Evolutionary conservation across 2,113 vertebrate species (phyloP).

Genomic region (Oryzias javanicus): DNA sequence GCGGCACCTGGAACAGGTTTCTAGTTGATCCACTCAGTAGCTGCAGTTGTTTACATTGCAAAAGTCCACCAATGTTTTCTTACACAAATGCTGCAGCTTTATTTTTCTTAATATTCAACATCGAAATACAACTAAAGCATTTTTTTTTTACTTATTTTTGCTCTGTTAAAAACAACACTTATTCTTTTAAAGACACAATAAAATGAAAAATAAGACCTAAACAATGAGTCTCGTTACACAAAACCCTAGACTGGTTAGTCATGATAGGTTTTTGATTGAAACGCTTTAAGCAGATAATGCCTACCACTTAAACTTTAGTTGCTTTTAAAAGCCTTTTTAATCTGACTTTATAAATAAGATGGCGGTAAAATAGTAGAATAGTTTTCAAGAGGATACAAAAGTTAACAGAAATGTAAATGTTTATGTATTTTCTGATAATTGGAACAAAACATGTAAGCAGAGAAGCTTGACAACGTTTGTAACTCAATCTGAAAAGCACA

Average conservation of each 20-base stretch:
- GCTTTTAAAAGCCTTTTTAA: no score
- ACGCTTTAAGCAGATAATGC: neutral
- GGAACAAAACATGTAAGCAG: neutral
- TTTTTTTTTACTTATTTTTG: neutral
- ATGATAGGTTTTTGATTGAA: constrained; percentile 3
- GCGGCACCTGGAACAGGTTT: constrained; percentile 43
- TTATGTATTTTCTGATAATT: neutral
- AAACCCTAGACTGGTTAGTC: neutral
- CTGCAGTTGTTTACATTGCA: constrained; percentile 31
- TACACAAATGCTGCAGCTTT: neutral
- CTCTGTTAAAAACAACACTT: neutral
- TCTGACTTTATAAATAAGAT: neutral
- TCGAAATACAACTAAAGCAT: neutral
- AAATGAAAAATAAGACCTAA: neutral
- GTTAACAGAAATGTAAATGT: neutral
- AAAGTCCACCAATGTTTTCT: constrained; percentile 1
- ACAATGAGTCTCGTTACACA: neutral
- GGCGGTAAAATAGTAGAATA: neutral
- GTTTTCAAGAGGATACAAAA: neutral
- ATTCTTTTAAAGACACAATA: neutral
- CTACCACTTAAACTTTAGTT: no score
- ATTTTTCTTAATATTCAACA: neutral
- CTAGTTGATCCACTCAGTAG: constrained; percentile 31
- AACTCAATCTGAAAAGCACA: constrained; percentile 19
- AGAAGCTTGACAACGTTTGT: neutral